phyloP scores from a whole-genome alignment of 2,888 invertebrate genomes.

The Nysson spinosus region DNA sequence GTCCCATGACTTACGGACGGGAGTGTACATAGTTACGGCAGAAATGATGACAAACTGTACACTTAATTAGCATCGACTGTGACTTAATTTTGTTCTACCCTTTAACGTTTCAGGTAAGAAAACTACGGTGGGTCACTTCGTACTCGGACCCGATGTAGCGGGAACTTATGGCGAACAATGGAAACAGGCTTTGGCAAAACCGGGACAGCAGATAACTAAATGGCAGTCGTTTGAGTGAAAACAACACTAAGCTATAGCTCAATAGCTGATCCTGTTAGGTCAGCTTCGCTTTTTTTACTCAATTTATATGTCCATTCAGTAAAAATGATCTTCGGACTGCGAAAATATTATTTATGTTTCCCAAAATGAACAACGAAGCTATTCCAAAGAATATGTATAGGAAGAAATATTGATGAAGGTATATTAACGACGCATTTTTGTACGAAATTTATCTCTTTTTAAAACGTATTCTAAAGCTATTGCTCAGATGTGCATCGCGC shows the following conservation, averaged over 20 bases:
- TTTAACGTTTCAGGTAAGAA: constrained; percentile 79
- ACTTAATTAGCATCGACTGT: not conserved
- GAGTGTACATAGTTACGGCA: too few species aligned
- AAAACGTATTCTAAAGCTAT: not conserved
- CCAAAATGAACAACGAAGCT: constrained; percentile 38
- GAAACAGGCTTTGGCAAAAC: constrained; percentile 79
- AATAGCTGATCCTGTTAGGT: not conserved
- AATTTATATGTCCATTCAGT: constrained; percentile 3
- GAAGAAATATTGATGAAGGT: not conserved
- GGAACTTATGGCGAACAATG: constrained; percentile 81
- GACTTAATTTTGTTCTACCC: not conserved
- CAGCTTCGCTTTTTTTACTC: constrained; percentile 1
- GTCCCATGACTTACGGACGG: too few species aligned
- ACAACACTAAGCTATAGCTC: not conserved
- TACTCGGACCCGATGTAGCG: constrained; percentile 81
- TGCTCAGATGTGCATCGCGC: constrained; percentile 13
- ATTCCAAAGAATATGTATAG: constrained; percentile 34
- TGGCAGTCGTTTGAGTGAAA: constrained; percentile 73
- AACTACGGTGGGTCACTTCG: constrained; percentile 83
- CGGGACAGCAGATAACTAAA: constrained; percentile 72
- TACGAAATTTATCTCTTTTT: constrained; percentile 5
- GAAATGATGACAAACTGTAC: too few species aligned
- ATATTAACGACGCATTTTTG: not conserved
- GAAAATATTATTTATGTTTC: constrained; percentile 31
- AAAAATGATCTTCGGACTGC: constrained; percentile 18